These are phyloP conservation scores for Oligia strigilis DNA, from an alignment of 2,888 invertebrate species.

Conservation along the genomic window DNA sequence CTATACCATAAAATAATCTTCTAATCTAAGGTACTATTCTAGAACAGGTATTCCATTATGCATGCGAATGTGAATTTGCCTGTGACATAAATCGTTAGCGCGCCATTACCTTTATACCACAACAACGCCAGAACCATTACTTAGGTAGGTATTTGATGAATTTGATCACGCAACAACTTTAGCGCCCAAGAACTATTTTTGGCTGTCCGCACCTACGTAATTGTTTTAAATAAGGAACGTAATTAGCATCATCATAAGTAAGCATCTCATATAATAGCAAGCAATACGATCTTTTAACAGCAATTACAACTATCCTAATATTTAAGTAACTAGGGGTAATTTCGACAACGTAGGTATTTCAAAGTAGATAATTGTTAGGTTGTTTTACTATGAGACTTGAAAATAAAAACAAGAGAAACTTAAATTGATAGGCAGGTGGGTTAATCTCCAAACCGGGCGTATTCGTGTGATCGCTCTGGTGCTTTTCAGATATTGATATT, in stretches of 20 bases:
- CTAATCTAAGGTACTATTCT: too few relatives aligned
- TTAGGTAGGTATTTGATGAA: background rate
- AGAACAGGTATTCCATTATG: too few relatives aligned
- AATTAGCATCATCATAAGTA: slow-evolving; percentile 34
- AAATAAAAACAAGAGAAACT: slow-evolving; percentile 42
- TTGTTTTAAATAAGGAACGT: slow-evolving; percentile 33
- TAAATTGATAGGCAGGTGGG: slow-evolving; percentile 4
- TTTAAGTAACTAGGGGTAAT: background rate
- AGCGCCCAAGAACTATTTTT: slow-evolving; percentile 17
- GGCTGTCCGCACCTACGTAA: slow-evolving; percentile 37
- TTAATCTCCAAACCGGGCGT: too few relatives aligned
- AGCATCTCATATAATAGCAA: slow-evolving; percentile 23
- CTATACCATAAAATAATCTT: too few relatives aligned
- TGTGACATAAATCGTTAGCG: background rate
- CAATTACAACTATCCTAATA: slow-evolving; percentile 23
- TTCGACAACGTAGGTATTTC: slow-evolving; percentile 12
- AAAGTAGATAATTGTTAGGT: slow-evolving; percentile 30
- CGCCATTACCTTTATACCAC: background rate
- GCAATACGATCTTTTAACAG: slow-evolving; percentile 16
- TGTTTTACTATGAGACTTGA: background rate
- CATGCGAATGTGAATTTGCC: background rate
- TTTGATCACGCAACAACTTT: slow-evolving; percentile 35
- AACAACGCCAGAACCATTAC: background rate
- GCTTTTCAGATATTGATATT: too few relatives aligned
- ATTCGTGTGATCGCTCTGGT: too few relatives aligned